A percentile compares a stretch with the other conserved stretches of the same genome.
phyloP scores from a whole-genome alignment of 2,888 invertebrate genomes.

The Arge pagana region DNA sequence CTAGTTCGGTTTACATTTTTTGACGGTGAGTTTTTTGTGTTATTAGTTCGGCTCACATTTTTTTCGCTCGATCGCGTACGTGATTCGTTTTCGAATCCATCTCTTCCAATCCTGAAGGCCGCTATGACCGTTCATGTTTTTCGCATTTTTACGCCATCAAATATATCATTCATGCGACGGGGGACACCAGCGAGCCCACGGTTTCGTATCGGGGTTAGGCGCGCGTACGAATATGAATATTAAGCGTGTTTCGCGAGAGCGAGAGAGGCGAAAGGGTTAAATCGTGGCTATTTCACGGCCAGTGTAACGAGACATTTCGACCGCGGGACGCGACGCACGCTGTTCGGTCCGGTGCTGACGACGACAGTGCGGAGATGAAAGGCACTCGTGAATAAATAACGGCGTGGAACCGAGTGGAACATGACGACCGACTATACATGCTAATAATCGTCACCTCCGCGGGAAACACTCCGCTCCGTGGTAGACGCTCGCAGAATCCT shows the following conservation, averaged over 20 bases:
- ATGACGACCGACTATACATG: conserved; percentile 6
- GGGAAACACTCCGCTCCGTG: not conserved
- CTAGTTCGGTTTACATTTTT: too few relatives aligned
- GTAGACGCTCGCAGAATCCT: too few relatives aligned
- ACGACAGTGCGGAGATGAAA: conserved; percentile 16
- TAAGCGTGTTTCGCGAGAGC: not conserved
- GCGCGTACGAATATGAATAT: not conserved
- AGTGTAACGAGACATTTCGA: conserved; percentile 18
- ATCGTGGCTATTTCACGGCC: conserved; percentile 15
- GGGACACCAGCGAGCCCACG: too few relatives aligned
- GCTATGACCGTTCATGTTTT: too few relatives aligned
- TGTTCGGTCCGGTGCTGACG: not conserved
- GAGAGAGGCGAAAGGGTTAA: not conserved
- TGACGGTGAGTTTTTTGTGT: too few relatives aligned
- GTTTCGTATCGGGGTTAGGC: too few relatives aligned
- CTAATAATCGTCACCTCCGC: conserved; percentile 20
- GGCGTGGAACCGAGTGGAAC: conserved; percentile 14
- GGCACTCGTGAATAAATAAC: conserved; percentile 22
- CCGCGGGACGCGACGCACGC: not conserved
- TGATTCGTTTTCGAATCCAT: too few relatives aligned
- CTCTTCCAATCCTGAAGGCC: too few relatives aligned
- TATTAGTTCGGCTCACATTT: too few relatives aligned
- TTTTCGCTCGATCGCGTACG: too few relatives aligned
- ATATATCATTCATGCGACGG: too few relatives aligned
- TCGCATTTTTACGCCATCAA: too few relatives aligned